phyloP scores from a whole-genome alignment of 2,888 invertebrate genomes.

The Orthonevra nobilis region DNA sequence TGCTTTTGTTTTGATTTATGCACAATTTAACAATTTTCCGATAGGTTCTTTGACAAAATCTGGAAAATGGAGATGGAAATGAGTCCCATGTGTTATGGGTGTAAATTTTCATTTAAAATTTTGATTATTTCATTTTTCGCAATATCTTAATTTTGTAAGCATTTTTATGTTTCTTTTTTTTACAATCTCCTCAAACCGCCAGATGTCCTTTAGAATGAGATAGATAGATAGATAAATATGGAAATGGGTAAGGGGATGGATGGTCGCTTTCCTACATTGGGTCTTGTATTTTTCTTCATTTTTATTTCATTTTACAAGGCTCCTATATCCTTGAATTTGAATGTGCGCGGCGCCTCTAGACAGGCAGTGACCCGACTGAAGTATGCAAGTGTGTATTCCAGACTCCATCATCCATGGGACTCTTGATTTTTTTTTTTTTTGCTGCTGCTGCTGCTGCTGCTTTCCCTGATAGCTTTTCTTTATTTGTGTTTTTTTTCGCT shows the following conservation, averaged over 20 bases:
- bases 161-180: constrained; percentile 2
- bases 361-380: constrained; percentile 70
- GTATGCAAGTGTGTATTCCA: constrained; percentile 70
- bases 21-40: too few species aligned
- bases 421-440: constrained; percentile 57
- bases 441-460: constrained; percentile 28
- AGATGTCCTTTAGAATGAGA: constrained; percentile 62
- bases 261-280: constrained; percentile 22
- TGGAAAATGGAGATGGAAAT: too few species aligned
- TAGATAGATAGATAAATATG: constrained; percentile 2
- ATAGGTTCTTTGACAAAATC: background rate
- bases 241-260: background rate
- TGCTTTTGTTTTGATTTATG: constrained; percentile 2
- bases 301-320: constrained; percentile 55
- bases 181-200: too few species aligned
- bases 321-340: constrained; percentile 70
- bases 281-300: constrained; percentile 41
- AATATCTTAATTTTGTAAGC: background rate
- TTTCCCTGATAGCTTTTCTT: constrained; percentile 67
- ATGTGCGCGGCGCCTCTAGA: constrained; percentile 70
- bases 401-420: constrained; percentile 70
- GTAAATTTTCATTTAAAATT: background rate
- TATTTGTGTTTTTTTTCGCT: constrained; percentile 62
- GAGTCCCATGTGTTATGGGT: too few species aligned
- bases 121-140: constrained; percentile 6